Conservation (phyloP, 2,888 invertebrate genomes). For the Scelioninae gen. 2 region DNA sequence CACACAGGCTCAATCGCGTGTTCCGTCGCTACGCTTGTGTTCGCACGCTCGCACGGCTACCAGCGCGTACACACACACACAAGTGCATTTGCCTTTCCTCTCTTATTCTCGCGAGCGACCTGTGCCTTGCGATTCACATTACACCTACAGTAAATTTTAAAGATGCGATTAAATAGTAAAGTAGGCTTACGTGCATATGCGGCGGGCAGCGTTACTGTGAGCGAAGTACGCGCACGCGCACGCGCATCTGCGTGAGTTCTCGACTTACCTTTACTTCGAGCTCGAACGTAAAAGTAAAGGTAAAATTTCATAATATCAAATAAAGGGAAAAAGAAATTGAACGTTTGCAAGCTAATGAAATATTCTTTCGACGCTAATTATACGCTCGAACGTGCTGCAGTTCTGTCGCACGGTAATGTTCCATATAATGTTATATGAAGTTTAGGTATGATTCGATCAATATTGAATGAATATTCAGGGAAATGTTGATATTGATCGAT, state of each 20-base stretch:
- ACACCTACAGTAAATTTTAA: constrained; percentile 54
- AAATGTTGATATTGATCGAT: constrained; percentile 45
- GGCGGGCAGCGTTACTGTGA: constrained; percentile 42
- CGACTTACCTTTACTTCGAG: constrained; percentile 22
- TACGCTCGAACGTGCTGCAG: too few species aligned
- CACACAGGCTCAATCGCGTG: constrained; percentile 66
- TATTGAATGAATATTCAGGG: constrained; percentile 43
- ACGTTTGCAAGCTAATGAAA: too few species aligned
- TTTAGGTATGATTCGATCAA: constrained; percentile 42
- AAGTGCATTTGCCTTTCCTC: constrained; percentile 18
- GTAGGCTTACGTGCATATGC: constrained; percentile 36
- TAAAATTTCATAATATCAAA: constrained; percentile 7
- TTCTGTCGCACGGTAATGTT: too few species aligned
- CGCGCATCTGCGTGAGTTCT: constrained; percentile 34
- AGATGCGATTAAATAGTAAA: constrained; percentile 54
- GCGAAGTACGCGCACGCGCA: constrained; percentile 56
- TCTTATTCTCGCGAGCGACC: constrained; percentile 35
- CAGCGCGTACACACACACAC: constrained; percentile 40
- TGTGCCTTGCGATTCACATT: constrained; percentile 30
- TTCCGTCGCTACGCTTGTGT: constrained; percentile 63
- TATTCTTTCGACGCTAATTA: too few species aligned
- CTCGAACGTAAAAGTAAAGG: constrained; percentile 18
- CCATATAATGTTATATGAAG: constrained; percentile 33
- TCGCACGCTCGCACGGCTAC: constrained; percentile 1
- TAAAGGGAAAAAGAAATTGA: not conserved